Conservation (phyloP, 2,797 vertebrate genomes). For the Typhlichthys eigenmanni region DNA sequence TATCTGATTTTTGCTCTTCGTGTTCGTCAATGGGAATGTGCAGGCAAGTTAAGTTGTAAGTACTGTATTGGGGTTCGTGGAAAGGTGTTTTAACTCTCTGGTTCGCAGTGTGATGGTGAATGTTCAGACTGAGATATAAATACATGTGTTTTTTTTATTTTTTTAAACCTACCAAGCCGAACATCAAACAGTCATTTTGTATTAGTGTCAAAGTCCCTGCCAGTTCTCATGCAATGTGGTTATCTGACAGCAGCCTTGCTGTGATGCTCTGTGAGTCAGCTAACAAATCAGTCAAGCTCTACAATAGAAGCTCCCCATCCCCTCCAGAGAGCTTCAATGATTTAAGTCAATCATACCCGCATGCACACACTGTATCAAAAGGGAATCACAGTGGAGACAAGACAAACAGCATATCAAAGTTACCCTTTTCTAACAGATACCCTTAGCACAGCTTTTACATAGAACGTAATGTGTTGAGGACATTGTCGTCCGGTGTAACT, state of each 20-base stretch:
- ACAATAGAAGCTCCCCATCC: not conserved
- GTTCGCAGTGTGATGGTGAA: not conserved
- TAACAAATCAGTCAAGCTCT: slow-evolving; percentile 18
- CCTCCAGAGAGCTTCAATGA: not conserved
- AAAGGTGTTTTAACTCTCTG: not conserved
- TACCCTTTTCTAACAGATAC: too few species aligned
- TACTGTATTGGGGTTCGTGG: too few species aligned
- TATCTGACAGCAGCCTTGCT: slow-evolving; percentile 5
- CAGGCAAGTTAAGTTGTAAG: not conserved
- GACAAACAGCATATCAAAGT: not conserved
- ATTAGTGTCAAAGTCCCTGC: not conserved
- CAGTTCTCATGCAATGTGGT: not conserved
- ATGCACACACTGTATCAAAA: not conserved
- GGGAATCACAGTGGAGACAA: not conserved
- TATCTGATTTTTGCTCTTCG: not conserved
- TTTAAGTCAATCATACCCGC: slow-evolving; percentile 27
- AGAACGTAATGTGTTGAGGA: too few species aligned
- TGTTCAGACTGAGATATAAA: not conserved
- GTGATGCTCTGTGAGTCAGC: slow-evolving; percentile 17
- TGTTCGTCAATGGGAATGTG: not conserved
- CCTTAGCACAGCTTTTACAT: too few species aligned
- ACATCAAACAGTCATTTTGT: not conserved
- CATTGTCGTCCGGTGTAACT: slow-evolving; percentile 67
- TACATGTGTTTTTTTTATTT: not conserved
- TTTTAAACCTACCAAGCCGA: not conserved